Percentiles rank a stretch among this genome's conserved stretches.
Evolutionary conservation across 2,113 vertebrate species (phyloP).

Genomic region (Dicrurus megarhynchus): DNA sequence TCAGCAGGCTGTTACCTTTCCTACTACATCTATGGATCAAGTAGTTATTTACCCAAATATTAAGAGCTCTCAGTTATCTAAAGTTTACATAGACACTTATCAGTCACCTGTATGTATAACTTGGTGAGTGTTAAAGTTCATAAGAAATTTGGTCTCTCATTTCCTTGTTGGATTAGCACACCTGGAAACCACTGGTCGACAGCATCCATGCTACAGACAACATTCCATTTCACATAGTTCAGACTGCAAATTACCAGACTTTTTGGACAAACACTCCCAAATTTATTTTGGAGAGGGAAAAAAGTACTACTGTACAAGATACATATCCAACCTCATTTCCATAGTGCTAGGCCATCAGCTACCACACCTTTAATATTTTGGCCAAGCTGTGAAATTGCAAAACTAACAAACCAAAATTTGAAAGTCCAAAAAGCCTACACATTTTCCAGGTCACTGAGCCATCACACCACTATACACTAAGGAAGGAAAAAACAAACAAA

Average conservation of each 20-base stretch:
- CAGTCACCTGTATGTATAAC: background rate
- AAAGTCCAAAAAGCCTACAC: background rate
- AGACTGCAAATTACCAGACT: background rate
- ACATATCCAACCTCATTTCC: rapidly evolving
- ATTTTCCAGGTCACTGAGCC: background rate
- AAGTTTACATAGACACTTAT: background rate
- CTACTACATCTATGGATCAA: background rate
- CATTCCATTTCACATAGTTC: background rate
- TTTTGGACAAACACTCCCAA: background rate
- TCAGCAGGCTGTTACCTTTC: background rate
- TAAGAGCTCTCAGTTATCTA: background rate
- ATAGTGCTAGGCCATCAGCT: background rate
- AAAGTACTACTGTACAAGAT: background rate
- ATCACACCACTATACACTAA: background rate
- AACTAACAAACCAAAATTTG: background rate
- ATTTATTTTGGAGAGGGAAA: background rate
- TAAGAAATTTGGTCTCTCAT: background rate
- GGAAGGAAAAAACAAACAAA: background rate
- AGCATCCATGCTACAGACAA: background rate
- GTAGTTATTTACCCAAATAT: background rate
- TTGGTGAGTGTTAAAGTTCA: background rate
- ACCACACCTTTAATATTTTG: background rate
- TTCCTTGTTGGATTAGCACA: background rate
- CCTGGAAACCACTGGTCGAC: background rate
- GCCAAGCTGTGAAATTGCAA: background rate